These are phyloP conservation scores for Chelonus formosanus DNA, from an alignment of 2,888 invertebrate genomes.

Conservation along the genomic window DNA sequence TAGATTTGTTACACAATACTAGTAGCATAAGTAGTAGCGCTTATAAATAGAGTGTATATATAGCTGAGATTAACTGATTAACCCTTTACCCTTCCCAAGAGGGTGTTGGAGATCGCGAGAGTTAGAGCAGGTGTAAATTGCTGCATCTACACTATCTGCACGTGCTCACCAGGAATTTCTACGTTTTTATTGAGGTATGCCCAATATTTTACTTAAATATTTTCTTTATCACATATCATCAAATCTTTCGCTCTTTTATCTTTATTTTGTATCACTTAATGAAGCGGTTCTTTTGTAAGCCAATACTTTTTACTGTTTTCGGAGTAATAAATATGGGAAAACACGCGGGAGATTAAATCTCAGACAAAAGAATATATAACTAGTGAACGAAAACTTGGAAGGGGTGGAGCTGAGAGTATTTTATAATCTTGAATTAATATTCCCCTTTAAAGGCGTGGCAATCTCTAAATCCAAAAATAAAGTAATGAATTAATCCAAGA, in stretches of 20 bases:
- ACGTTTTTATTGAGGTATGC: slow-evolving; percentile 35
- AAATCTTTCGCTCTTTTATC: background rate
- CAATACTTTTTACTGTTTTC: no score
- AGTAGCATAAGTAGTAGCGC: slow-evolving; percentile 1
- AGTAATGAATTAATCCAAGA: no score
- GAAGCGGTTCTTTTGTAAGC: no score
- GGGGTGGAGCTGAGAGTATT: slow-evolving; percentile 16
- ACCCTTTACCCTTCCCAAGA: background rate
- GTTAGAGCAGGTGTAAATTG: slow-evolving; percentile 26
- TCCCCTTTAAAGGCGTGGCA: slow-evolving; percentile 1
- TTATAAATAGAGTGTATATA: slow-evolving; percentile 23
- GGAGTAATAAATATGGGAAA: no score
- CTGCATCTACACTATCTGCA: slow-evolving; percentile 16
- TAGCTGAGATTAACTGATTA: slow-evolving; percentile 21
- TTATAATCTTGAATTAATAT: slow-evolving; percentile 8
- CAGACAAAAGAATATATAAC: background rate
- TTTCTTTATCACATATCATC: slow-evolving; percentile 2
- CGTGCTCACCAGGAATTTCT: slow-evolving; percentile 26
- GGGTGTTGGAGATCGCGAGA: slow-evolving; percentile 11
- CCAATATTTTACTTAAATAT: slow-evolving; percentile 12
- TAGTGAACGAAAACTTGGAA: slow-evolving; percentile 13
- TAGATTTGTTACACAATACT: background rate
- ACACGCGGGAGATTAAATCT: no score
- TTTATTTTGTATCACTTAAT: slow-evolving; percentile 3
- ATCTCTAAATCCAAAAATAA: no score